A percentile compares a stretch with the other conserved stretches of the same genome.
Evolutionary conservation across 2,113 vertebrate genomes (phyloP).

Genomic region (Pelmatolapia mariae): DNA sequence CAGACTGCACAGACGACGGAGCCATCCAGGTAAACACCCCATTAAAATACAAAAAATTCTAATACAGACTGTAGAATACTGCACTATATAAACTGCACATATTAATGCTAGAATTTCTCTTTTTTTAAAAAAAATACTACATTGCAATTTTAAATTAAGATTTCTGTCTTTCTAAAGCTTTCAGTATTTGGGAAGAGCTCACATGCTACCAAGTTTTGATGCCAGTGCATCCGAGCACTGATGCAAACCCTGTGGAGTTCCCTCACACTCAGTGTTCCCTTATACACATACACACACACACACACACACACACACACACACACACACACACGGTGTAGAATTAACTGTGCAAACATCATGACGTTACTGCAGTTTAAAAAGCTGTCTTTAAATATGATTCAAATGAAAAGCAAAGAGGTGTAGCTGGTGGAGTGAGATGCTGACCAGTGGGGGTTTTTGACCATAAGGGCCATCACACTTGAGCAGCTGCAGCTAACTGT

Average conservation of each 20-base stretch:
- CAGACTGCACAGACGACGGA: constrained; percentile 86
- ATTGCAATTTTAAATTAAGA: not conserved
- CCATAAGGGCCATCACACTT: not conserved
- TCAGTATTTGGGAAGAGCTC: not conserved
- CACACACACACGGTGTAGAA: not conserved
- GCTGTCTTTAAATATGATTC: not conserved
- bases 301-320: not conserved
- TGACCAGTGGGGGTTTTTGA: not conserved
- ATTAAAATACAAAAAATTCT: not conserved
- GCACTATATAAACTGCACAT: not conserved
- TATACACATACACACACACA: too few species aligned
- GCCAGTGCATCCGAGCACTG: not conserved
- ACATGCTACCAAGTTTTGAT: not conserved
- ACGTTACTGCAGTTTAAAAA: not conserved
- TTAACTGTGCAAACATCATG: not conserved
- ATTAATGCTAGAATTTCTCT: not conserved
- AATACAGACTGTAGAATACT: not conserved
- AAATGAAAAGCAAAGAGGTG: not conserved
- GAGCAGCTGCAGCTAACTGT: not conserved
- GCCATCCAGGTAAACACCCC: constrained; percentile 84
- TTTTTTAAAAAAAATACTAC: not conserved
- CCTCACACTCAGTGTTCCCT: not conserved
- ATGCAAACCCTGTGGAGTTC: not conserved
- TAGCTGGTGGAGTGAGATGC: not conserved
- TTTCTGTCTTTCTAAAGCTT: not conserved